Evolutionary conservation across 2,797 vertebrate genomes (phyloP).

Genomic region (Propithecus deckenii): DNA sequence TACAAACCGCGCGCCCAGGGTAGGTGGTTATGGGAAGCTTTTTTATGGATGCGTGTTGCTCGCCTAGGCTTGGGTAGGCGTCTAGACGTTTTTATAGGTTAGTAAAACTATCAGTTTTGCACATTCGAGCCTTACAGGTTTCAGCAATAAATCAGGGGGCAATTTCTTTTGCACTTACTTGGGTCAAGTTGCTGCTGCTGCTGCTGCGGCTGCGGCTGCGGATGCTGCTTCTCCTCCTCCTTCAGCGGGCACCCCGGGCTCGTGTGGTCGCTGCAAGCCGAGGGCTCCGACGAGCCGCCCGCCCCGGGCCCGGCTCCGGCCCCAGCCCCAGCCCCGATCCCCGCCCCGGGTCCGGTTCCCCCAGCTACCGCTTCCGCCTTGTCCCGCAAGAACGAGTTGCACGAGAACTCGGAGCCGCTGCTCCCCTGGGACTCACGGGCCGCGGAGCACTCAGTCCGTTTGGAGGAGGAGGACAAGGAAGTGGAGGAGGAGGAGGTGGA

Average conservation of each 20-base stretch:
- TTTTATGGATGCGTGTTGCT: conserved; percentile 90
- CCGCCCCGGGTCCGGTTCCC: conserved; percentile 70
- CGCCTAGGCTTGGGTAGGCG: conserved; percentile 90
- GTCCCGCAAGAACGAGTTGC: conserved; percentile 87
- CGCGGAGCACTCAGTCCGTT: conserved; percentile 87
- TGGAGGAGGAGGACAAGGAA: conserved; percentile 88
- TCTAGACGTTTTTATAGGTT: conserved; percentile 99
- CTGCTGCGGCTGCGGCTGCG: conserved; percentile 87
- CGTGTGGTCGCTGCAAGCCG: conserved; percentile 90
- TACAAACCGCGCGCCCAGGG: conserved; percentile 85
- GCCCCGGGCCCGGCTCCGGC: conserved; percentile 63
- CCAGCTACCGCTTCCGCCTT: conserved; percentile 81
- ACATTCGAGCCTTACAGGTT: conserved; percentile 96
- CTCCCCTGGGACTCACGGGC: conserved; percentile 88
- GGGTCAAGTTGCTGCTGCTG: conserved; percentile 93
- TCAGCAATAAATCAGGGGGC: conserved; percentile 96
- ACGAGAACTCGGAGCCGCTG: conserved; percentile 88
- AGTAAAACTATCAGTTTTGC: conserved; percentile 99
- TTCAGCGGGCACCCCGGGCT: conserved; percentile 92
- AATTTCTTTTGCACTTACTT: conserved; percentile 96
- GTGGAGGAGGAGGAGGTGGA: conserved; percentile 82
- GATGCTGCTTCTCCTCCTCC: conserved; percentile 94
- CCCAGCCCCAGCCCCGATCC: conserved; percentile 65
- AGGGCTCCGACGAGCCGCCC: conserved; percentile 86
- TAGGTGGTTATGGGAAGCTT: conserved; percentile 88